These are phyloP conservation scores for Druon quercuslanigerum DNA, from an alignment of 1,140 invertebrate species.

Conservation along the genomic window DNA sequence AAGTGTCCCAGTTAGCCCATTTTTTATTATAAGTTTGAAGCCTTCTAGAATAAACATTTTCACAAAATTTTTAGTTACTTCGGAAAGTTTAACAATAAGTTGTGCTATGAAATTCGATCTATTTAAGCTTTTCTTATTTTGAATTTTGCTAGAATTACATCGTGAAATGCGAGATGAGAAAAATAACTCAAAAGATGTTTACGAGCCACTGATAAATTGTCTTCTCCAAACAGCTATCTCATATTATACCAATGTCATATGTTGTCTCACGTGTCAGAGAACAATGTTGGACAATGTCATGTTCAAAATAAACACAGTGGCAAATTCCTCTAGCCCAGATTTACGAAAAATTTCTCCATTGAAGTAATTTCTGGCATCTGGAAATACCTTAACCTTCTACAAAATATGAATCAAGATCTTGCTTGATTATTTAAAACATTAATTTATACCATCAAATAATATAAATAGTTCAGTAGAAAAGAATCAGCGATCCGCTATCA, in stretches of 20 bases:
- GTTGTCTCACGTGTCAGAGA: slow-evolving; percentile 1
- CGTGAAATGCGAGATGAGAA: neutral
- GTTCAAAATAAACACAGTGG: slow-evolving; percentile 8
- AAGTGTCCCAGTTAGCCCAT: too few species aligned
- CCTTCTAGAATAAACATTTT: too few species aligned
- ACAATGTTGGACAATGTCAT: slow-evolving; percentile 19
- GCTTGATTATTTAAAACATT: too few species aligned
- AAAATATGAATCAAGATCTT: neutral
- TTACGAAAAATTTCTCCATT: slow-evolving; percentile 9
- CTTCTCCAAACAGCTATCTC: slow-evolving; percentile 18
- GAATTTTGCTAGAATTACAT: neutral
- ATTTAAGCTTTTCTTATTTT: too few species aligned
- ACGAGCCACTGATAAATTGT: slow-evolving; percentile 25
- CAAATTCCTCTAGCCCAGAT: slow-evolving; percentile 11
- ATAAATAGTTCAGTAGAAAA: neutral
- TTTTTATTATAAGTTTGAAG: too few species aligned
- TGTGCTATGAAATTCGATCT: too few species aligned
- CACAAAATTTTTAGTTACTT: too few species aligned
- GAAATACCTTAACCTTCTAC: neutral
- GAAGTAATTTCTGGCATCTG: neutral
- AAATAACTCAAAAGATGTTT: slow-evolving; percentile 12
- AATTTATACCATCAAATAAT: neutral
- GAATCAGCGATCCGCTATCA: neutral
- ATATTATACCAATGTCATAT: slow-evolving; percentile 1
- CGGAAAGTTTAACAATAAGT: too few species aligned